Conservation (phyloP, 1,140 invertebrate species). For the Lepeophtheirus salmonis region DNA sequence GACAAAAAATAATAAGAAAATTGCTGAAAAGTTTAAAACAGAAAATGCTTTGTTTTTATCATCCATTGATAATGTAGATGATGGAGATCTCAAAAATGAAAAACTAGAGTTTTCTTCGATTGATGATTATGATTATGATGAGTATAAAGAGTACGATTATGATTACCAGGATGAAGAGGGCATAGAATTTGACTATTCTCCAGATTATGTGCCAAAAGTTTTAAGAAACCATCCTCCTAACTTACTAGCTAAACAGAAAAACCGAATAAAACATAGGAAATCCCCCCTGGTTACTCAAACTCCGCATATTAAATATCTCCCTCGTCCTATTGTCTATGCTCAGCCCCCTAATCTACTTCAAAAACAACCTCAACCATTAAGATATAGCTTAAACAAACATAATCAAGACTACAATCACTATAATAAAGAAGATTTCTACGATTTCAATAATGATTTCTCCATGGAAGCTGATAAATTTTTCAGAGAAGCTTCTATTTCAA, state of each 20-base stretch:
- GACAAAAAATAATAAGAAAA: not conserved
- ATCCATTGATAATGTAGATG: too few species aligned
- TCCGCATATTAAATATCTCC: too few species aligned
- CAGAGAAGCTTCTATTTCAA: not conserved
- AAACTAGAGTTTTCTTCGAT: not conserved
- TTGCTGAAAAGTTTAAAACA: not conserved
- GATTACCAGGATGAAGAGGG: not conserved
- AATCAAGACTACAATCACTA: not conserved
- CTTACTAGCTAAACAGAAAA: not conserved
- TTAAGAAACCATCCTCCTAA: not conserved
- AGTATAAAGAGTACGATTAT: not conserved
- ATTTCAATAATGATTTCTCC: not conserved
- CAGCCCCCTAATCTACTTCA: not conserved
- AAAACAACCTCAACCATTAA: not conserved
- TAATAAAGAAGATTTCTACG: not conserved
- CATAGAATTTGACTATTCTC: too few species aligned
- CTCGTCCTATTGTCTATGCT: too few species aligned
- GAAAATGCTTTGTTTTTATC: not conserved
- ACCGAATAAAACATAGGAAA: too few species aligned
- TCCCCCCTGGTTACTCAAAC: too few species aligned
- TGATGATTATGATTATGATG: not conserved
- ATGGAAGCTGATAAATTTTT: not conserved
- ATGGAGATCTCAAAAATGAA: too few species aligned
- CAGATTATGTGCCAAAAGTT: not conserved
- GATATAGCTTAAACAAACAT: not conserved